These are phyloP conservation scores for Sebastes matsubarae DNA, from an alignment of 2,797 vertebrate genomes.

Conservation along the genomic window DNA sequence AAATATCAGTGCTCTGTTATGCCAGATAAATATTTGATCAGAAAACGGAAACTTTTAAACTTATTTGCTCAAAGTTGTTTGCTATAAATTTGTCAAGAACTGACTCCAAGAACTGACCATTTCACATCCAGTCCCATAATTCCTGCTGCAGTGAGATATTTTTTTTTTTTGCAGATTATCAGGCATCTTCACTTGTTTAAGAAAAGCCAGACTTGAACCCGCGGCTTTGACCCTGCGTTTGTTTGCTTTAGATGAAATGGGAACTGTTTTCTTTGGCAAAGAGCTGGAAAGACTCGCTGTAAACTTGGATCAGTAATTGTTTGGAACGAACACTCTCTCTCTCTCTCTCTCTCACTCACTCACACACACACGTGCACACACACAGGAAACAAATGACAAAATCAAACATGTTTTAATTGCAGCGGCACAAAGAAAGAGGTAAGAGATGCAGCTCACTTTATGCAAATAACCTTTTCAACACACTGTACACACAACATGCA, in stretches of 20 bases:
- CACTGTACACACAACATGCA: not conserved
- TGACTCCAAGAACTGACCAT: not conserved
- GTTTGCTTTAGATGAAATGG: conserved; percentile 30
- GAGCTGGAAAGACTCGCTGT: not conserved
- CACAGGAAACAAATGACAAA: not conserved
- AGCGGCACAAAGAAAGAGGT: not conserved
- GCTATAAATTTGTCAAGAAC: not conserved
- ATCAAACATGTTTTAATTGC: not conserved
- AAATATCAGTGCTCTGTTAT: not conserved
- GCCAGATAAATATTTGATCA: not conserved
- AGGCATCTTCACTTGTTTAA: not conserved
- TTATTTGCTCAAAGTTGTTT: not conserved
- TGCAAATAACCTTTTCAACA: not conserved
- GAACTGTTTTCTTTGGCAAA: conserved; percentile 36
- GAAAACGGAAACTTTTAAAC: not conserved
- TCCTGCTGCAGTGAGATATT: not conserved
- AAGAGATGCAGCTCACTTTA: not conserved
- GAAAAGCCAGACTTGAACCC: conserved; percentile 30
- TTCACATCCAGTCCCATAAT: not conserved
- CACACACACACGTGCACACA: not conserved
- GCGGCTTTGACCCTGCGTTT: conserved; percentile 10
- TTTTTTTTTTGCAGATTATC: conserved; percentile 5
- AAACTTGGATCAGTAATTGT: conserved; percentile 12
- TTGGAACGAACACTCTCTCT: not conserved
- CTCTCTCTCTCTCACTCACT: too few species aligned